These are phyloP conservation scores for Campoplex nolae DNA, from an alignment of 2,888 invertebrate species.

Conservation along the genomic window DNA sequence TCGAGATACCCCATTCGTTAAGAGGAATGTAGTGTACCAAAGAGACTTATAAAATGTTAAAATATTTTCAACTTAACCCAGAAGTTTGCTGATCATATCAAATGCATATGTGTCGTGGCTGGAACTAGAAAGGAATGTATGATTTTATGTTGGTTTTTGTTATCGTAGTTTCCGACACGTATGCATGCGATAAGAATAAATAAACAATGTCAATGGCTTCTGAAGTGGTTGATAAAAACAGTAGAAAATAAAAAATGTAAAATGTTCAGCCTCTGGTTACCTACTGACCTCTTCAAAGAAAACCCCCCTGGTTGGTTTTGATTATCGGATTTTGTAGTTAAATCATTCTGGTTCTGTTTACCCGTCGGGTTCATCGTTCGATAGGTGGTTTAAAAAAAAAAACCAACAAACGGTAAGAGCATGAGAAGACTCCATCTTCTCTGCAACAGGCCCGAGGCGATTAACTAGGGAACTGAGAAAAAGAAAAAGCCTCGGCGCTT, in stretches of 20 bases:
- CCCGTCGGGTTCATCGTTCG: slow-evolving; percentile 8
- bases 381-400: slow-evolving; percentile 12
- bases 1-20: background rate
- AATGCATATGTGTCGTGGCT: background rate
- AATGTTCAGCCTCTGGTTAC: background rate
- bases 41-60: background rate
- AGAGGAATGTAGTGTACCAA: background rate
- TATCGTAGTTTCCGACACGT: background rate
- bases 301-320: background rate
- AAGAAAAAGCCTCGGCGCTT: slow-evolving; percentile 28
- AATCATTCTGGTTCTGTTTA: slow-evolving; percentile 19
- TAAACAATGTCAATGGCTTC: background rate
- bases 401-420: slow-evolving; percentile 23
- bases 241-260: background rate
- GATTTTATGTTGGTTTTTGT: background rate
- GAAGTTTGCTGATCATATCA: background rate
- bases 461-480: slow-evolving; percentile 37
- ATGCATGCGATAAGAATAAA: background rate
- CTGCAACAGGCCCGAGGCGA: slow-evolving; percentile 48
- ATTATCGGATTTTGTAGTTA: background rate
- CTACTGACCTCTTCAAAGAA: slow-evolving; percentile 20
- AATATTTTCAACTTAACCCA: background rate
- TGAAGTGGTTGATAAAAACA: background rate
- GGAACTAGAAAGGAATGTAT: background rate
- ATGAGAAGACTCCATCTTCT: slow-evolving; percentile 40